phyloP scores from a whole-genome alignment of 2,113 vertebrate species.

The Hippocampus mohnikei region DNA sequence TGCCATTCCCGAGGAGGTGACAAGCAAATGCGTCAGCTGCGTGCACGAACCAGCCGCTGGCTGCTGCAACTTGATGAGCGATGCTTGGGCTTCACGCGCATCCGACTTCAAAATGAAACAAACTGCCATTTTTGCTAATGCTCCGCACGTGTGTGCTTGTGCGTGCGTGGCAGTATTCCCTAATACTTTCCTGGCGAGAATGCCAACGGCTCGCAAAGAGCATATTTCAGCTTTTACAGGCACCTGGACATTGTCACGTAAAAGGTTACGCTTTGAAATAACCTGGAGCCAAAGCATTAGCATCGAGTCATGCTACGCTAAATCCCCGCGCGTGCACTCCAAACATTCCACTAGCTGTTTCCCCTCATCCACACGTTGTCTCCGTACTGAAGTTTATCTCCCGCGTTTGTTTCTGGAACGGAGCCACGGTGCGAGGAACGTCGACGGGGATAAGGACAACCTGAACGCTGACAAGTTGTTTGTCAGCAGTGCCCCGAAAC shows the following conservation, averaged over 20 bases:
- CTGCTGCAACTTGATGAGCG: conserved; percentile 13
- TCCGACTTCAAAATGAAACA: neutral
- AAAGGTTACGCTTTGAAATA: conserved; percentile 44
- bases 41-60: neutral
- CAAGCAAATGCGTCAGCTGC: neutral
- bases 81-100: conserved; percentile 14
- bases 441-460: conserved; percentile 11
- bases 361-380: conserved; percentile 39
- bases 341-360: conserved; percentile 8
- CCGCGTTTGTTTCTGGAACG: conserved; percentile 31
- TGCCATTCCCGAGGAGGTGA: neutral
- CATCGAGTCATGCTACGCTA: neutral
- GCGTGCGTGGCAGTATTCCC: conserved; percentile 35
- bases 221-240: conserved; percentile 33
- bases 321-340: neutral
- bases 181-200: conserved; percentile 12
- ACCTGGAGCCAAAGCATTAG: neutral
- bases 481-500: conserved; percentile 11
- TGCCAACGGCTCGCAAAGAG: conserved; percentile 24
- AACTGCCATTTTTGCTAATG: conserved; percentile 1
- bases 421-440: conserved; percentile 44
- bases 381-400: conserved; percentile 3
- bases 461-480: conserved; percentile 33
- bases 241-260: conserved; percentile 40
- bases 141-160: conserved; percentile 2